A percentile compares a stretch with the other conserved stretches of the same genome.
phyloP scores from a whole-genome alignment of 2,888 invertebrate genomes.

The Venusia cambrica region DNA sequence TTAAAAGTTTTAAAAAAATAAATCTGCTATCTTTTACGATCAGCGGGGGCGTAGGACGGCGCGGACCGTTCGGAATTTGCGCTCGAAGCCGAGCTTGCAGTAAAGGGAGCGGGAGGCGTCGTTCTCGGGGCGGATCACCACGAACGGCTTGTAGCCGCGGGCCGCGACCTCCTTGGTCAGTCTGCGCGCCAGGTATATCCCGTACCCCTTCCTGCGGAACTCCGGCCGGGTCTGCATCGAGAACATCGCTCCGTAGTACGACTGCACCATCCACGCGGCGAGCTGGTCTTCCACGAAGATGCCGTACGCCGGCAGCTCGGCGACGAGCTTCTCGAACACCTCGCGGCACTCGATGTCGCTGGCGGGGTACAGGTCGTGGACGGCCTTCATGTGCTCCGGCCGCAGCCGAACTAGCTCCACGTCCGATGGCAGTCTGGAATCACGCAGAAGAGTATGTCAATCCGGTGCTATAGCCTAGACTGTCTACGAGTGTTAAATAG shows the following conservation, averaged over 20 bases:
- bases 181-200: conserved; percentile 86
- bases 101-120: conserved; percentile 92
- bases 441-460: too few relatives aligned
- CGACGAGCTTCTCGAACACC: conserved; percentile 89
- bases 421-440: conserved; percentile 81
- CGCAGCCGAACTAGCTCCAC: conserved; percentile 88
- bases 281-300: conserved; percentile 88
- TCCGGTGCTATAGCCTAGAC: too few relatives aligned
- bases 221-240: conserved; percentile 93
- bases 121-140: conserved; percentile 92
- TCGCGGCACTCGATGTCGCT: conserved; percentile 93
- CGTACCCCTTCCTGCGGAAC: conserved; percentile 87
- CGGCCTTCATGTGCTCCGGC: conserved; percentile 89
- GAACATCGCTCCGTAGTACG: conserved; percentile 95
- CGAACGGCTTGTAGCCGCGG: conserved; percentile 91
- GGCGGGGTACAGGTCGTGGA: conserved; percentile 93
- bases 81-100: conserved; percentile 90
- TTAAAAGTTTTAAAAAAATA: conserved; percentile 81
- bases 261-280: conserved; percentile 95
- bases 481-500: too few relatives aligned
- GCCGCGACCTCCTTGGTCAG: conserved; percentile 84
- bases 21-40: conserved; percentile 74
- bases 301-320: conserved; percentile 89
- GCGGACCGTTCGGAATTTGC: conserved; percentile 89
- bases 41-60: conserved; percentile 85